These are phyloP conservation scores for Meloidogyne floridensis DNA, from an alignment of 1,140 invertebrate genomes.

Conservation along the genomic window DNA sequence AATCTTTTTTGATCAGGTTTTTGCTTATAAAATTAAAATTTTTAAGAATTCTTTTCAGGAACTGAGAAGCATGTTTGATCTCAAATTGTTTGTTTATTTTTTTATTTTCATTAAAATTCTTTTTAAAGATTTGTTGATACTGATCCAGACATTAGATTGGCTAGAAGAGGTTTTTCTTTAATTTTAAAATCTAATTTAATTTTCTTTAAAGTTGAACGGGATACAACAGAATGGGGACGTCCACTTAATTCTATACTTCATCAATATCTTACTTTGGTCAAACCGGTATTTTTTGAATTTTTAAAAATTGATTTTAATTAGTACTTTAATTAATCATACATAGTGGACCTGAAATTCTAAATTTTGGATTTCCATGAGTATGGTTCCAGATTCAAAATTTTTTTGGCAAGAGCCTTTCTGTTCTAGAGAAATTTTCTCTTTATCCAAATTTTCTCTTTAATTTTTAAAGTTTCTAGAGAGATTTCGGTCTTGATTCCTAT, in stretches of 20 bases:
- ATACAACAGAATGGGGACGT: constrained; percentile 77
- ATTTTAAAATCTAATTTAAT: not conserved
- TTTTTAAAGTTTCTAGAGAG: no score
- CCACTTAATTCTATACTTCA: constrained; percentile 90
- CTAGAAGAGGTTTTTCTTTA: constrained; percentile 78
- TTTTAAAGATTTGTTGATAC: constrained; percentile 84
- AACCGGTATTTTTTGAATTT: constrained; percentile 66
- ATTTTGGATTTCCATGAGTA: no score
- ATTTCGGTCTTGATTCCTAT: no score
- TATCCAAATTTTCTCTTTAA: no score
- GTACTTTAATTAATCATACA: no score
- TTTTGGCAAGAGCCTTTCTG: no score
- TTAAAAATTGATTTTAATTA: no score
- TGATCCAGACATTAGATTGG: constrained; percentile 92
- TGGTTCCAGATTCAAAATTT: no score
- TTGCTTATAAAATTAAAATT: not conserved
- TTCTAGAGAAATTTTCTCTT: no score
- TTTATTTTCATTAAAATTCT: constrained; percentile 10
- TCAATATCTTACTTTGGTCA: constrained; percentile 95
- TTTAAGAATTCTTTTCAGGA: constrained; percentile 67
- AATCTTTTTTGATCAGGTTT: constrained; percentile 86
- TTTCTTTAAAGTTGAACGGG: constrained; percentile 57
- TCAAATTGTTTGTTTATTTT: constrained; percentile 77
- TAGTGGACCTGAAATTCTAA: no score
- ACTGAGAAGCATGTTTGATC: constrained; percentile 90